phyloP scores from a whole-genome alignment of 2,888 invertebrate genomes.

The Pachydiplax longipennis region DNA sequence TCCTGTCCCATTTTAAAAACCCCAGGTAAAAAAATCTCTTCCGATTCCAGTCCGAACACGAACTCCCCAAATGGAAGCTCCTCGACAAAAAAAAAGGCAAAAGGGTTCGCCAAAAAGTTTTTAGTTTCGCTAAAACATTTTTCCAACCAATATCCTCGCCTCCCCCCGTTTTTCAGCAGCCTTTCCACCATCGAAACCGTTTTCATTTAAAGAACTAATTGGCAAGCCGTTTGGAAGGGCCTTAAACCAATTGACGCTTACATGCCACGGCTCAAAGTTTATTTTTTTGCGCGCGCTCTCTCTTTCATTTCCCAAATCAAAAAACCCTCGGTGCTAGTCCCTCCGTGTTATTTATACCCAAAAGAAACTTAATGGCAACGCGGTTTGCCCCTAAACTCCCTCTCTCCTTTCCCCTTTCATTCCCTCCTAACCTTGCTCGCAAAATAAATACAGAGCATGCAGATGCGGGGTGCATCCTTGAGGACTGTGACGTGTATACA shows the following conservation, averaged over 20 bases:
- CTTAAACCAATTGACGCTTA: background rate
- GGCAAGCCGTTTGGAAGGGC: background rate
- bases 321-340: background rate
- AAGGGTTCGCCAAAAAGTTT: background rate
- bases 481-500: too few relatives aligned
- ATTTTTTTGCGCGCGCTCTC: background rate
- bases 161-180: background rate
- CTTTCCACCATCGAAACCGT: background rate
- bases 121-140: background rate
- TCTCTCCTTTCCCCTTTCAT: background rate
- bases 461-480: too few relatives aligned
- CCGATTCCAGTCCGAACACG: background rate
- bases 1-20: background rate
- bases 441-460: too few relatives aligned
- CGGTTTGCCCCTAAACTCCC: background rate
- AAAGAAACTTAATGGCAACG: background rate
- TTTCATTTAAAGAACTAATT: slow-evolving; percentile 1
- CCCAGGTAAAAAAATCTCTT: background rate
- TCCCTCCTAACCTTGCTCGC: background rate
- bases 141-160: background rate
- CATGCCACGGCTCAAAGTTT: background rate
- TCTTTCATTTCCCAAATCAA: background rate
- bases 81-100: background rate
- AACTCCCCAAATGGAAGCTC: background rate
- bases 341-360: background rate